Conservation (phyloP, 2,113 vertebrate genomes). For the Lagopus muta region DNA sequence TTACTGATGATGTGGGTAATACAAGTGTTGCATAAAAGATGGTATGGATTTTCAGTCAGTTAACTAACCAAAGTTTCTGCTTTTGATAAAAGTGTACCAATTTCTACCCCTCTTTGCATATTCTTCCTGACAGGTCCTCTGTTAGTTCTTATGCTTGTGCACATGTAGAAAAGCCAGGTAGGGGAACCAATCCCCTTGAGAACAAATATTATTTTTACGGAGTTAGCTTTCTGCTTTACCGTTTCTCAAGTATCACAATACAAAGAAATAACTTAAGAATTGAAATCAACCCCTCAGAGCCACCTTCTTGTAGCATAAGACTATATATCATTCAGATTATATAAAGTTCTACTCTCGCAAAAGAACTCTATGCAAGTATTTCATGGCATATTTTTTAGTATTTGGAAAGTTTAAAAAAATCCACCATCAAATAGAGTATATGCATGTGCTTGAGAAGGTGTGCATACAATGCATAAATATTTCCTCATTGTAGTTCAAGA, state of each 20-base stretch:
- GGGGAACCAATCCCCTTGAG: neutral
- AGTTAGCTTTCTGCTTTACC: neutral
- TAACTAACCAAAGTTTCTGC: neutral
- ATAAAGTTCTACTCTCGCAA: neutral
- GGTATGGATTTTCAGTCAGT: neutral
- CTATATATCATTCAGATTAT: neutral
- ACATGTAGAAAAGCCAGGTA: neutral
- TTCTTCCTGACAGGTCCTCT: neutral
- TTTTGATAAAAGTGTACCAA: neutral
- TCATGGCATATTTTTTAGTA: neutral
- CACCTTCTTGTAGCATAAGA: neutral
- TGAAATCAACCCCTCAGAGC: neutral
- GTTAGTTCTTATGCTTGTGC: rapidly evolving
- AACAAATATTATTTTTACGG: neutral
- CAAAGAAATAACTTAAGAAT: neutral
- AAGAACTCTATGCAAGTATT: neutral
- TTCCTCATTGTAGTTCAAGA: neutral
- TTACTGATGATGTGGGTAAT: neutral
- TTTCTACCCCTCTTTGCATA: neutral
- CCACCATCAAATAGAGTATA: neutral
- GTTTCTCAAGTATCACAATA: neutral
- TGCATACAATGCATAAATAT: neutral
- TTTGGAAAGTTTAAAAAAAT: neutral
- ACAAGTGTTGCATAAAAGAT: neutral
- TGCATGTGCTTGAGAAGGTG: neutral